Evolutionary conservation across 2,888 invertebrate species (phyloP), one percentile per base, ranked within the genome.

Genomic region (Marronus borbonicus): DNA sequence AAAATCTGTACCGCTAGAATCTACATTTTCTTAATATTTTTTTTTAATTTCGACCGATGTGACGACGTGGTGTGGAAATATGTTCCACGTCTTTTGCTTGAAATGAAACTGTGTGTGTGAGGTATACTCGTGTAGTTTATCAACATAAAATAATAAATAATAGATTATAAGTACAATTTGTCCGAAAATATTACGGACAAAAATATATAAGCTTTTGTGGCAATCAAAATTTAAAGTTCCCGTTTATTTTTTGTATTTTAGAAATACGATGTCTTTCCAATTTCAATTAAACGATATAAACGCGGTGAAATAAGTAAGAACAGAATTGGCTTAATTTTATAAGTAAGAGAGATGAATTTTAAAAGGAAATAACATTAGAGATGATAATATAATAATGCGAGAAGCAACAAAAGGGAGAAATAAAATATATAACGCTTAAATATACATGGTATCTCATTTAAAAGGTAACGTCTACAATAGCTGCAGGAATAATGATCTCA

Each of bases 191-290:
- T 74, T 74, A 49, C 39, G 72, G 72, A 74, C 72, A 60, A 74
- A 74, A 74, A 74, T 74, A 74, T 77, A 76, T 68, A 68, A 8
- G 70, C 76, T 70, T 76, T 72, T 58, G 69, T 72, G 72, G 72
- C 76, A 74, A 78, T 55, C 78, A 78, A 80, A 75, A 75, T 75
- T 49, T 44, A 58, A 72, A 60, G 72, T 72, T 72, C 24, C 17
- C 55, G 55, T 55, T 58, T 58, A 8, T 50, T 79, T 74, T 44
- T 62, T 79, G 81, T 83, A 83, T 83, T 82, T 83, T 80, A 81
- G 80, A 82, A 83, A 82, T 83, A 82, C 82, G 80, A 81, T 65
- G 83, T 83, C 83, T 83, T 83, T 83, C 83, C 82, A 83, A 76
- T 72, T 72, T 68, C 17, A 79, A 80, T 82, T 72, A 69, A 31